phyloP scores from a whole-genome alignment of 1,140 invertebrate genomes.

The Papilio dardanus region DNA sequence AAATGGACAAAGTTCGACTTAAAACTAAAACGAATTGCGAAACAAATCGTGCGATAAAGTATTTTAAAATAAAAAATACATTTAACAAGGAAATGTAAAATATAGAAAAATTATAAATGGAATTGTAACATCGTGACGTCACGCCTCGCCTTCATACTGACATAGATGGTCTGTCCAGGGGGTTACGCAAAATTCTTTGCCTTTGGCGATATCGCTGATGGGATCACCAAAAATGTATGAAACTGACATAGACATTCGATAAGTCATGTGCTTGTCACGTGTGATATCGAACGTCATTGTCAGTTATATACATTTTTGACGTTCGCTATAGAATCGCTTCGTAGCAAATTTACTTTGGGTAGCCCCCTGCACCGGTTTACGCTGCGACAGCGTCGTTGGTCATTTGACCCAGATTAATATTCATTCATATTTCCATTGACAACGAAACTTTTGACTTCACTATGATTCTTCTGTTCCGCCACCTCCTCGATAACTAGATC shows the following conservation, averaged over 20 bases:
- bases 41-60: conserved; percentile 10
- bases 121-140: neutral
- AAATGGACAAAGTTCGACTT: conserved; percentile 5
- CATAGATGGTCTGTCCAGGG: too few relatives aligned
- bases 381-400: conserved; percentile 22
- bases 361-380: too few relatives aligned
- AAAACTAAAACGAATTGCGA: conserved; percentile 14
- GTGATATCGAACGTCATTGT: too few relatives aligned
- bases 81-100: conserved; percentile 17
- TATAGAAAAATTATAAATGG: neutral
- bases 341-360: too few relatives aligned
- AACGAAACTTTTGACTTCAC: conserved; percentile 72
- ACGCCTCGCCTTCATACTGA: neutral
- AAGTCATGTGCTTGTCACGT: too few relatives aligned
- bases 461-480: conserved; percentile 64
- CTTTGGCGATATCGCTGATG: too few relatives aligned
- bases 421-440: conserved; percentile 64
- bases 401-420: conserved; percentile 44
- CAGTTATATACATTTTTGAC: too few relatives aligned
- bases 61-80: conserved; percentile 13
- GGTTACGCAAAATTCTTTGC: too few relatives aligned
- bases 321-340: too few relatives aligned
- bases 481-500: conserved; percentile 73
- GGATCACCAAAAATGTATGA: too few relatives aligned
- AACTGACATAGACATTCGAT: too few relatives aligned